phyloP scores from a whole-genome alignment of 2,888 invertebrate species.

The Polydrusus pterygomalis region DNA sequence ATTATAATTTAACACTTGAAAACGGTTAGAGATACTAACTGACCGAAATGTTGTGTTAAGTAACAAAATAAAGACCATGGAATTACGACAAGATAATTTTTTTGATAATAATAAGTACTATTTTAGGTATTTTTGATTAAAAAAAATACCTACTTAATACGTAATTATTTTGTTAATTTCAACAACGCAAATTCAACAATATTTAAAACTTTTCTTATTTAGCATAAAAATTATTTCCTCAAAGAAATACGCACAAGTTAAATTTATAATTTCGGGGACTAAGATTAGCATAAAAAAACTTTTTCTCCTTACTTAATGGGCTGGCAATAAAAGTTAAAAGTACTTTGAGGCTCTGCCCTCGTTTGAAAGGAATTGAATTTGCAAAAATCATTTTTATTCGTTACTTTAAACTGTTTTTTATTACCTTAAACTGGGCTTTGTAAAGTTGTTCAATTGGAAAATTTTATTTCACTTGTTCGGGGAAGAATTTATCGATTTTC shows the following conservation, averaged over 20 bases:
- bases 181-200: not conserved
- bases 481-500: not conserved
- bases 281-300: constrained; percentile 7
- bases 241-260: constrained; percentile 25
- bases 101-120: too few species aligned
- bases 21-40: too few species aligned
- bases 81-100: too few species aligned
- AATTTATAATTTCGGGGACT: constrained; percentile 28
- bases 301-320: constrained; percentile 21
- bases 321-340: constrained; percentile 39
- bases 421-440: not conserved
- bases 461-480: constrained; percentile 12
- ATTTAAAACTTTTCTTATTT: constrained; percentile 25
- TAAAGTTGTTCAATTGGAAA: constrained; percentile 10
- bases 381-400: constrained; percentile 13
- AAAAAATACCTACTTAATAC: too few species aligned
- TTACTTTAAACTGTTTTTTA: constrained; percentile 21
- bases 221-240: constrained; percentile 1
- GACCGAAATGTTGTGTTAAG: too few species aligned
- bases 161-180: not conserved
- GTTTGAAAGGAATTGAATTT: constrained; percentile 28
- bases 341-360: constrained; percentile 1
- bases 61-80: too few species aligned
- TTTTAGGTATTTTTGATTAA: too few species aligned
- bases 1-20: too few species aligned